These are phyloP conservation scores for Zosterops borbonicus DNA, from an alignment of 2,113 vertebrate species.

Conservation along the genomic window DNA sequence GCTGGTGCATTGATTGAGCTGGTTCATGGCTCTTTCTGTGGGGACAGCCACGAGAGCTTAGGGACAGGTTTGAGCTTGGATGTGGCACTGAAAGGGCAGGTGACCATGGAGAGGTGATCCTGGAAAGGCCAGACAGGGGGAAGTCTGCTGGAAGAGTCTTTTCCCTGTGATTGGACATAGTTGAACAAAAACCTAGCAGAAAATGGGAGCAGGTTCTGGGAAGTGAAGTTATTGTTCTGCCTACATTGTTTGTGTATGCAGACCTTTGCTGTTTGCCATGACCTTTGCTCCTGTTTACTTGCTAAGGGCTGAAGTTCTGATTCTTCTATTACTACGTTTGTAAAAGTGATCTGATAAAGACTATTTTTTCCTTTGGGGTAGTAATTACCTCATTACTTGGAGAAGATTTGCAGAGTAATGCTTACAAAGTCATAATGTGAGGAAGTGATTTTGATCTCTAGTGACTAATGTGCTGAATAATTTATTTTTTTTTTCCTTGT, in stretches of 20 bases:
- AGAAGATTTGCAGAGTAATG: neutral
- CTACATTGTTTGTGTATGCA: neutral
- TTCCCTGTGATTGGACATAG: too few relatives aligned
- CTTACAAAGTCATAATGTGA: neutral
- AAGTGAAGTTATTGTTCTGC: neutral
- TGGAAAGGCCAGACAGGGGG: neutral
- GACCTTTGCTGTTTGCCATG: neutral
- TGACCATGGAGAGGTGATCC: neutral
- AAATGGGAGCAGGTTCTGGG: neutral
- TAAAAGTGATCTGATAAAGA: neutral
- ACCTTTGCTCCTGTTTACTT: neutral
- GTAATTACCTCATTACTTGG: neutral
- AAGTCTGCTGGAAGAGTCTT: neutral
- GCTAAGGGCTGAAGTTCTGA: neutral
- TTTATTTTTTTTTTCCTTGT: neutral
- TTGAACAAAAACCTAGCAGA: neutral
- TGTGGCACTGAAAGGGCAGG: fast-evolving
- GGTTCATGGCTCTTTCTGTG: neutral
- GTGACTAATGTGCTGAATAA: neutral
- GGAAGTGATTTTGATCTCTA: neutral
- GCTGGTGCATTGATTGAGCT: neutral
- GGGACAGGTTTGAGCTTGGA: neutral
- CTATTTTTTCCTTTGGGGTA: neutral
- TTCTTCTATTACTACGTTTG: neutral
- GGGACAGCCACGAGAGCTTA: neutral